Conservation (phyloP, 2,888 invertebrate genomes). For the Epirrhoe tristata region DNA sequence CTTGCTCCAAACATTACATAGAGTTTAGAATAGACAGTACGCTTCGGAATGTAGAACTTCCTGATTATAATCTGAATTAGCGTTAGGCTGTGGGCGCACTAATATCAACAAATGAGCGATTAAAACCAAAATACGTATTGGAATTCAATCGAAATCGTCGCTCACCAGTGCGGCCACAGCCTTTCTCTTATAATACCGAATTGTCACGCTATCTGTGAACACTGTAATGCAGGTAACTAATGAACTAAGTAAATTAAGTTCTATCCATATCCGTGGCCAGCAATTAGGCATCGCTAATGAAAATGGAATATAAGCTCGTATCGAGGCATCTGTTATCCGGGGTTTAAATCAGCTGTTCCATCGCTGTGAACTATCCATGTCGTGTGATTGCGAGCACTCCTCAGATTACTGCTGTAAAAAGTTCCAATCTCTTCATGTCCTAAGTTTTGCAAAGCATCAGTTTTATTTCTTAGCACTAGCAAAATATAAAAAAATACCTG, state of each 20-base stretch:
- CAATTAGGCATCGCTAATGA: conserved; percentile 10
- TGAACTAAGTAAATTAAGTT: conserved; percentile 1
- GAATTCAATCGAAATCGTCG: neutral
- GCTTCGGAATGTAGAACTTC: neutral
- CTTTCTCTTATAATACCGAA: neutral
- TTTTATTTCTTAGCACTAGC: no score
- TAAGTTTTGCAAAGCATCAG: no score
- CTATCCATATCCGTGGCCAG: conserved; percentile 3
- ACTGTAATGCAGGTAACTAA: neutral
- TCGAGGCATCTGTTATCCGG: neutral
- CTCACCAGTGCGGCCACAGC: neutral
- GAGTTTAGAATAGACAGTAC: neutral
- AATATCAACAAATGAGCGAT: neutral
- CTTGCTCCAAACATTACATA: neutral
- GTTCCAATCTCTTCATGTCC: neutral
- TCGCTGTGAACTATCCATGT: neutral
- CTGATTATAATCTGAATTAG: neutral
- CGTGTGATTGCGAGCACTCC: neutral
- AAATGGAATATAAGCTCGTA: neutral
- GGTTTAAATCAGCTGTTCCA: neutral
- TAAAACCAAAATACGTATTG: no score
- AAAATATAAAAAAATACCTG: no score
- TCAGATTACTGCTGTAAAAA: neutral
- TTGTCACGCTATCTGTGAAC: conserved; percentile 7
- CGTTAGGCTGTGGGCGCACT: neutral